Evolutionary conservation across 2,113 vertebrate species (phyloP), one percentile per base, ranked within the genome.

Genomic region (Melanotaenia duboulayi): DNA sequence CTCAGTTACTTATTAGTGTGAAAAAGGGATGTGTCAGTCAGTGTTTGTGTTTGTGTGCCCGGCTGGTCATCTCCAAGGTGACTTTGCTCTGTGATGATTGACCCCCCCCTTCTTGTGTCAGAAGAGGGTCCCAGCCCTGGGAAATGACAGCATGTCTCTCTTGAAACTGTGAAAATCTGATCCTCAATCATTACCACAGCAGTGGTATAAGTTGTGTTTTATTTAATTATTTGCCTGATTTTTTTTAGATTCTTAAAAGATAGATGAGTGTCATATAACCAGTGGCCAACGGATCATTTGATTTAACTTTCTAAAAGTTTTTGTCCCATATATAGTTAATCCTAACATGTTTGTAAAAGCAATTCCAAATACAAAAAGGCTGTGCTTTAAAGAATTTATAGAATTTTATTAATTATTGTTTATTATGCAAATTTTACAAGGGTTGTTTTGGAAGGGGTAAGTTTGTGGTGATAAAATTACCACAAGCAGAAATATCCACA

Each of bases 1-100:
- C 19, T 73, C 65, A 10, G 71, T 79, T 58, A 77, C 56, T 74
- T 61, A 82, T 87, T 71, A 78, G 73, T 76, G 63, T 70, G 48
- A 60, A 9, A 14, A 42, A 57, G 68, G 40, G 14, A 55, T 49
- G 8, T 56, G 13, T 67, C 19, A 54, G 40, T 54, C 12, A 22
- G 60, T 37, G 12, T 19, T 24, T 71, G 52, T 70, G 48, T 48
- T 37, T n/a, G 20, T 23, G 49, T 50, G 52, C 49, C n/a, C 35
- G 65, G 9, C 11, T 0, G 22, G 22, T 39, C 58, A 60, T 70
- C 44, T 28, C 58, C 77, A 89, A 78, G 83, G 81, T 82, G 87
- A 87, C 74, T 79, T 81, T 73, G 57, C 25, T 48, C 39, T 58
- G 16, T 50, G 66, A 72, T 77, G 76, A 82, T 72, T 61, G 65